Evolutionary conservation across 2,888 invertebrate species (phyloP).

Genomic region (Chymomyza procnemis): DNA sequence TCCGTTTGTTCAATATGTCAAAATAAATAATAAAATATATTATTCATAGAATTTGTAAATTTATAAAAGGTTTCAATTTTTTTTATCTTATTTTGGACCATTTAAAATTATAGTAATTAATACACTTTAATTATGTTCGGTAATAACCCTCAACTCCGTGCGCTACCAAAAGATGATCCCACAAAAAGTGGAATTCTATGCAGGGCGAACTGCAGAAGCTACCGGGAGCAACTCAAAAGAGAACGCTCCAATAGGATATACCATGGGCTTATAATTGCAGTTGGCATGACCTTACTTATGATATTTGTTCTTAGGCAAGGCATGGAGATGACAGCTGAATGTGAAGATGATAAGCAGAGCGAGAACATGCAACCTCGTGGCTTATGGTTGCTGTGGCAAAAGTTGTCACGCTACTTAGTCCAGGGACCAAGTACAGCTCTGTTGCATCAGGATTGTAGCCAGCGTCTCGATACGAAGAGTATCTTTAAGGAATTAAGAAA

Average conservation of each 20-base stretch:
- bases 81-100: no score
- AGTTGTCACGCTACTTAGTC: conserved; percentile 10
- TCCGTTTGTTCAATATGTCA: no score
- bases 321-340: background rate
- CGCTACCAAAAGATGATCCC: conserved; percentile 16
- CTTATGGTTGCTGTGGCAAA: conserved; percentile 27
- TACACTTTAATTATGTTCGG: background rate
- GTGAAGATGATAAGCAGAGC: background rate
- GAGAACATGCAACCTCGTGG: background rate
- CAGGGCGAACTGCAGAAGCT: conserved; percentile 29
- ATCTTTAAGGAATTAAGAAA: conserved; percentile 39
- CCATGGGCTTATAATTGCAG: conserved; percentile 29
- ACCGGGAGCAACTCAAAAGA: conserved; percentile 26
- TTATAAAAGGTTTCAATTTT: no score
- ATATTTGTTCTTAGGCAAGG: conserved; percentile 17
- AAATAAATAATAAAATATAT: no score
- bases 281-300: conserved; percentile 19
- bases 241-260: conserved; percentile 17
- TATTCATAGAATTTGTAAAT: no score
- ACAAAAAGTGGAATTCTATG: conserved; percentile 32
- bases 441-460: conserved; percentile 30
- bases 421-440: no score
- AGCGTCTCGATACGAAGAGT: conserved; percentile 25
- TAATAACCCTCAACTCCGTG: background rate
- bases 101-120: no score